Evolutionary conservation across 2,797 vertebrate genomes (phyloP).

Genomic region (Oreochromis mossambicus): DNA sequence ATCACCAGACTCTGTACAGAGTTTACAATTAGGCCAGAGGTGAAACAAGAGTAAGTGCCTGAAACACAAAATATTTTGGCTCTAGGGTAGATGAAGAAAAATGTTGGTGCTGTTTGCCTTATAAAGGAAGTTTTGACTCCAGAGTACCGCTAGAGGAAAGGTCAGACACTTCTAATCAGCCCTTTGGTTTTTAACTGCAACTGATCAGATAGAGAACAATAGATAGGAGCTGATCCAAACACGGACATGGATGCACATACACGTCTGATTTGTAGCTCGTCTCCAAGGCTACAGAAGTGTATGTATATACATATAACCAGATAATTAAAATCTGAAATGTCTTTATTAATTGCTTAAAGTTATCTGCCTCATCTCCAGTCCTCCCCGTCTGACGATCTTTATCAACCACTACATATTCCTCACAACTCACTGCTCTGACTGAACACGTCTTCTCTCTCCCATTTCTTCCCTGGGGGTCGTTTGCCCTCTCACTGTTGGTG

Average conservation of each 20-base stretch:
- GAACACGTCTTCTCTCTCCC: accelerated
- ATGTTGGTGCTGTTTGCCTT: background rate
- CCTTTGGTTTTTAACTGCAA: background rate
- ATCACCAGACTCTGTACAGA: background rate
- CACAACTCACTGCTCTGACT: background rate
- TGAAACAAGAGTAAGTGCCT: background rate
- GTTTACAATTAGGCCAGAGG: background rate
- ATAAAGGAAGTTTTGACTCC: background rate
- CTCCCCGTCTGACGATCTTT: background rate
- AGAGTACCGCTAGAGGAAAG: background rate
- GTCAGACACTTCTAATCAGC: background rate
- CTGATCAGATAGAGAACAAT: background rate
- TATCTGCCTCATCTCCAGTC: background rate
- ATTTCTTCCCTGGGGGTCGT: background rate
- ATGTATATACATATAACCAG: accelerated
- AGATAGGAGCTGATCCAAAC: background rate
- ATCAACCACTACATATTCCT: background rate
- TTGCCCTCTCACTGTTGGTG: background rate
- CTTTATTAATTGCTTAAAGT: background rate
- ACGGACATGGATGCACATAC: accelerated
- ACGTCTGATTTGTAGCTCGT: background rate
- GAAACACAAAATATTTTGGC: background rate
- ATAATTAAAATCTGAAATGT: background rate
- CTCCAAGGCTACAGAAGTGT: background rate
- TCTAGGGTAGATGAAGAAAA: background rate